These are phyloP conservation scores for Schizothorax lantsangensis DNA, from an alignment of 2,797 vertebrate species.

Conservation along the genomic window DNA sequence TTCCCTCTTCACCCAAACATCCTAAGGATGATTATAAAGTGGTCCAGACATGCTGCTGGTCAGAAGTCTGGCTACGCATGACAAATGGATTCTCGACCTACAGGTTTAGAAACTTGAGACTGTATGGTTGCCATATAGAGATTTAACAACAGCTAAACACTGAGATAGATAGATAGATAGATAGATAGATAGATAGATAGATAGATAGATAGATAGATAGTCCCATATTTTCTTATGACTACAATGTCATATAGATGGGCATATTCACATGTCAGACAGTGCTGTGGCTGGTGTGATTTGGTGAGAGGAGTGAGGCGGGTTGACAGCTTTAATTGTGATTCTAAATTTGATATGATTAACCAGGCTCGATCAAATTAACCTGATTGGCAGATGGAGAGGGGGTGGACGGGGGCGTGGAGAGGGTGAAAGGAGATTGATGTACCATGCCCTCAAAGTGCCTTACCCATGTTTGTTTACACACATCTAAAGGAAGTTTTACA, in stretches of 20 bases:
- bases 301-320: slow-evolving; percentile 31
- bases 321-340: slow-evolving; percentile 64
- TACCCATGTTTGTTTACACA: not conserved
- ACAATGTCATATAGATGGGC: not conserved
- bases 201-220: not conserved
- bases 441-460: not conserved
- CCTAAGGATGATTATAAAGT: not conserved
- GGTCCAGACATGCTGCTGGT: not conserved
- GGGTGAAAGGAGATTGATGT: slow-evolving; percentile 29
- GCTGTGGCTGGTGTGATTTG: slow-evolving; percentile 16
- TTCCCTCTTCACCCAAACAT: not conserved
- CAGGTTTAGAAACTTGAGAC: not conserved
- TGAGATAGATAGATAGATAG: not conserved
- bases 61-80: not conserved
- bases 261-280: slow-evolving; percentile 6
- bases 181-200: not conserved
- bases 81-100: not conserved
- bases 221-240: slow-evolving; percentile 5
- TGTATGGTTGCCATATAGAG: not conserved
- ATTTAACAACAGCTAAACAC: not conserved
- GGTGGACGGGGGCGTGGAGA: not conserved
- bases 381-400: slow-evolving; percentile 76
- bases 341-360: slow-evolving; percentile 75
- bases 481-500: not conserved
- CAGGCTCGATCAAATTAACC: slow-evolving; percentile 71